Base-by-base conservation (phyloP, 2,888 invertebrate genomes). In the Brassicogethes aeneus region DNA sequence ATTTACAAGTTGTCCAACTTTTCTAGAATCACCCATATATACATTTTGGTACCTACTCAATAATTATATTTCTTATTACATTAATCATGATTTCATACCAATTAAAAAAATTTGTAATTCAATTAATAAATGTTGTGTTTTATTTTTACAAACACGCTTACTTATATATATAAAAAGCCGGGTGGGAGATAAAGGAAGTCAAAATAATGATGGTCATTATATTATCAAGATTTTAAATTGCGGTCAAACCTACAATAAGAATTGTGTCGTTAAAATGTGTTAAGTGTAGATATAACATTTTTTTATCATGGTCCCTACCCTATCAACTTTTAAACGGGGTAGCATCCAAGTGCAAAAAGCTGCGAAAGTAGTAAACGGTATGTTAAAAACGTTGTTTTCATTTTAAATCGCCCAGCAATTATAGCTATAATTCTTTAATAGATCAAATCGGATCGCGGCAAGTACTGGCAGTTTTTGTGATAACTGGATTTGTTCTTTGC, bases 301-400 rank as follows among this genome's bases (percentile, higher is more conserved):
- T 23, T 23, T 5, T 23, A 32, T 32, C 3, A 56, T 56, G 55
- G 50, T 53, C 15, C 55, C 58, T 12, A 54, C 55, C 37, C 42
- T 60, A 29, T 52, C 57, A 3, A 65, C 65, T 16, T 46, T 73
- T 17, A 74, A 73, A 59, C 62, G 71, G 37, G 67, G 73, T 41
- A 72, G 74, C 56, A 70, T 72, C 44, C 73, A 74, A 55, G 60
- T 74, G 40, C 73, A 72, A 48, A 66, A 65, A 41, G 73, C 72
- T 33, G 73, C 72, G 3, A 72, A 72, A 63, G 71, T 72, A 47
- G 72, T 73, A 13, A 71, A 72, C 62, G 74, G 74, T 73, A 64
- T 60, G 64, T 23, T 23, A 23, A 23, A 23, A 23, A 23, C 10
- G 10, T 7, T 23, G 23, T 10, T 23, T n/a, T n/a, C 10, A 23